Base-by-base conservation (phyloP, 2,888 invertebrate genomes). In the Drosophila melanocephala region DNA sequence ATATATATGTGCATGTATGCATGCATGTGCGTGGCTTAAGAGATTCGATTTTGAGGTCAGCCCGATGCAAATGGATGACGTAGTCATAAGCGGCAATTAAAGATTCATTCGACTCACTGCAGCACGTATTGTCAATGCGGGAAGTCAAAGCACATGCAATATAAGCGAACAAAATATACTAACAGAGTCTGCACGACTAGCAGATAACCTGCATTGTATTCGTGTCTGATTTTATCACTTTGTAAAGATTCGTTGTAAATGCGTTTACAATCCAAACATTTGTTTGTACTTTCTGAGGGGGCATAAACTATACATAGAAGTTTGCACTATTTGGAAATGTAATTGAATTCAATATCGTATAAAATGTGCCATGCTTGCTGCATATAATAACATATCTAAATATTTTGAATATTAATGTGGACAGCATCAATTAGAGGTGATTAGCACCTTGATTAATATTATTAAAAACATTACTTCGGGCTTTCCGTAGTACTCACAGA, bases 61-160 rank as follows among this genome's bases (percentile, higher is more conserved):
- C 16, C 5, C 26, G 47, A 16, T 26, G 47, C 47, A 26, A 26
- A 16, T 42, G 51, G 47, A 59, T 75, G 72, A 75, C 52, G 77
- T 65, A 64, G 30, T 33, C 52, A 33, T 28, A 62, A 52, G 44
- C 32, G 32, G 56, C 78, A 69, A 77, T 74, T 78, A 70, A 26
- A 60, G 70, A 75, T 62, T 78, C 79, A 53, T 60, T 42, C 57
- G 52, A 42, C 57, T 52, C 59, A 58, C 26, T 47, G 44, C 39
- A 39, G 44, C 39, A 39, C 39, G 39, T 39, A 39, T 19, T 39
- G 9, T 5, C 39, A 39, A 10, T n/a, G 39, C n/a, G n/a, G n/a
- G 5, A 42, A 42, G 42, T 42, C 42, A 3, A 10, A n/a, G 10
- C 47, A 47, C 26, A 47, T 47, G 26, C 26, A 26, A 10, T 9